Conservation (phyloP, 2,797 vertebrate genomes). For the Chiloscyllium punctatum region DNA sequence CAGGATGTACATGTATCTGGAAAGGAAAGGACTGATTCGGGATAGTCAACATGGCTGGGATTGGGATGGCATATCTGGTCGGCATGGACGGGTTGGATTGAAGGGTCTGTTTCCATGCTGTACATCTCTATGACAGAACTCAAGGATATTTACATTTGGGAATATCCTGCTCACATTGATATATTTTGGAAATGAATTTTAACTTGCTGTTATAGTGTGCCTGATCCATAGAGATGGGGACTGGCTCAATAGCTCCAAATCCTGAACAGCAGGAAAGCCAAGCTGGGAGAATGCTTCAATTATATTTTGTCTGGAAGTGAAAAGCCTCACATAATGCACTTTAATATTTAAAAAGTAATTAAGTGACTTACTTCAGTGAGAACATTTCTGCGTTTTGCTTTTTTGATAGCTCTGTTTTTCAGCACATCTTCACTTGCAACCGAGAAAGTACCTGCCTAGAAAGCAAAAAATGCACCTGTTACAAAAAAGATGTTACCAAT, state of each 20-base stretch:
- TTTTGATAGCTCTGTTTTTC: conserved; percentile 87
- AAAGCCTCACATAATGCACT: not conserved
- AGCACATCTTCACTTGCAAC: conserved; percentile 84
- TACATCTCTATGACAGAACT: not conserved
- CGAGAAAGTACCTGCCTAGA: conserved; percentile 84
- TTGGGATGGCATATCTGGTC: too few species aligned
- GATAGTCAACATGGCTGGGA: too few species aligned
- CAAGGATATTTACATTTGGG: not conserved
- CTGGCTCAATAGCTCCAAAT: not conserved
- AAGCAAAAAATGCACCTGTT: not conserved
- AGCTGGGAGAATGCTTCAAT: not conserved
- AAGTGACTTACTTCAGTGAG: conserved; percentile 66
- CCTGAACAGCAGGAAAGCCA: not conserved
- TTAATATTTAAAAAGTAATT: not conserved
- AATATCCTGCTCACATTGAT: not conserved
- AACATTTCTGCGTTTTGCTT: conserved; percentile 77
- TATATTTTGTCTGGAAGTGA: not conserved
- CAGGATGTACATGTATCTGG: too few species aligned
- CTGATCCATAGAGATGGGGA: not conserved
- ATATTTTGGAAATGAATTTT: not conserved
- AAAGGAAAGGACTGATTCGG: too few species aligned
- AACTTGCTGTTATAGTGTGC: not conserved
- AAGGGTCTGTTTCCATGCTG: too few species aligned
- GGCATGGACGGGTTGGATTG: too few species aligned
- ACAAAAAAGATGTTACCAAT: not conserved